Conservation (phyloP, 2,113 vertebrate genomes). For the Mirounga angustirostris region DNA sequence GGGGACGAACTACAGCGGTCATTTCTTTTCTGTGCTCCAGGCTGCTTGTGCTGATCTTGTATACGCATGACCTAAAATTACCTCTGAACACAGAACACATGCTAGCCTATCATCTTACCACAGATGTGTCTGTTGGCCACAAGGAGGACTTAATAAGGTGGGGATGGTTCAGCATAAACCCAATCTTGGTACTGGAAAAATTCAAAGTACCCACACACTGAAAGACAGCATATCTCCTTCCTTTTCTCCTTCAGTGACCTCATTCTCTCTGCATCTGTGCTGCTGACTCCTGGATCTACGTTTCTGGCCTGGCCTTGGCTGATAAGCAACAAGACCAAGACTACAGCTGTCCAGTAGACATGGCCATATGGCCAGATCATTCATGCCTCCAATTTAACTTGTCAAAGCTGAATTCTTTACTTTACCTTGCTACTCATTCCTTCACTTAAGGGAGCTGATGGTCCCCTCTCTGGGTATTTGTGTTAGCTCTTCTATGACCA, state of each 20-base stretch:
- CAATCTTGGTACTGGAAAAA: conserved; percentile 52
- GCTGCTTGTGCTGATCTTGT: conserved; percentile 26
- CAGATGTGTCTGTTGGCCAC: conserved; percentile 50
- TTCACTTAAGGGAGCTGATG: not conserved
- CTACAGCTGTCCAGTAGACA: not conserved
- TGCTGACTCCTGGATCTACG: not conserved
- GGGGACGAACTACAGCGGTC: not conserved
- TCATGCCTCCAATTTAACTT: not conserved
- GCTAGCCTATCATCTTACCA: conserved; percentile 55
- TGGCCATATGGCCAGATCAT: not conserved
- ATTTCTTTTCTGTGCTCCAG: not conserved
- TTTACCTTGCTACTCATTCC: not conserved
- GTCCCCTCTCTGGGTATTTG: not conserved
- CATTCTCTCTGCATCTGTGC: not conserved
- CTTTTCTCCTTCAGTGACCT: conserved; percentile 31
- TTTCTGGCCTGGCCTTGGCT: not conserved
- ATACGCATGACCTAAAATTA: conserved; percentile 65
- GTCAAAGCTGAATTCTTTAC: not conserved
- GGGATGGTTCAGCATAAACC: conserved; percentile 13
- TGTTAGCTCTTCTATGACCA: not conserved
- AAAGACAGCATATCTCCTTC: not conserved
- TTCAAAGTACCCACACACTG: conserved; percentile 31
- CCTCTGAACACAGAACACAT: conserved; percentile 34
- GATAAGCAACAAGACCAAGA: not conserved
- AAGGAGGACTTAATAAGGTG: conserved; percentile 50